A percentile compares a stretch with the other conserved stretches of the same genome.
These are phyloP conservation scores for Alectoris magna DNA, from an alignment of 2,797 vertebrate genomes.

Conservation along the genomic window DNA sequence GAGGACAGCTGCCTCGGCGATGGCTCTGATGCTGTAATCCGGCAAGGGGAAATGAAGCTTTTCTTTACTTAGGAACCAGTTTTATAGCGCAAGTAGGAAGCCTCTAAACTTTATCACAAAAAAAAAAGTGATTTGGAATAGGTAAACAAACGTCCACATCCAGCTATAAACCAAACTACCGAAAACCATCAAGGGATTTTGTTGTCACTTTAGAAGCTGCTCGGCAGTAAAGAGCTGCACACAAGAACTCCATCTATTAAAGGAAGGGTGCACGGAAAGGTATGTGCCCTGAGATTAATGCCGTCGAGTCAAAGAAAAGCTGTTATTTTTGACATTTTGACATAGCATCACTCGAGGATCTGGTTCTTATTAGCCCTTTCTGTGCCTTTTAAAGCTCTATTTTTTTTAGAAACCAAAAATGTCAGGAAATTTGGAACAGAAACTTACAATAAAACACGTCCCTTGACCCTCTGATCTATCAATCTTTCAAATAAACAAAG, in stretches of 20 bases:
- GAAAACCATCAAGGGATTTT: conserved; percentile 54
- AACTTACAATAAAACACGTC: conserved; percentile 78
- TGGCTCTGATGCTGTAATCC: not conserved
- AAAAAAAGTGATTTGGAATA: conserved; percentile 28
- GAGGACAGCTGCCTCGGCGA: not conserved
- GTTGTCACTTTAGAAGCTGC: conserved; percentile 44
- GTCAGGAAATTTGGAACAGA: conserved; percentile 80
- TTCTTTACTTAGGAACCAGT: conserved; percentile 7
- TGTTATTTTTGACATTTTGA: conserved; percentile 79
- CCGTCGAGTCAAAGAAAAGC: conserved; percentile 66
- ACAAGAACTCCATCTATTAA: conserved; percentile 20
- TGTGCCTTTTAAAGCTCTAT: conserved; percentile 71
- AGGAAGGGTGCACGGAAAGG: conserved; percentile 22
- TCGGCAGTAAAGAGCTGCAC: conserved; percentile 26
- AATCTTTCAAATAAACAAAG: conserved; percentile 81
- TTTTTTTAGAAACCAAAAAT: conserved; percentile 58
- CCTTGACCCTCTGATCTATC: conserved; percentile 78
- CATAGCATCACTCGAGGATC: conserved; percentile 72
- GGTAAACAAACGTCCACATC: conserved; percentile 34
- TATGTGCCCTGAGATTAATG: conserved; percentile 64
- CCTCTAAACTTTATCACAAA: conserved; percentile 21
- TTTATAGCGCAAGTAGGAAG: conserved; percentile 44
- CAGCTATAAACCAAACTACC: conserved; percentile 47
- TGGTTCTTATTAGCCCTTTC: conserved; percentile 78
- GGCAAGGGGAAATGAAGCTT: conserved; percentile 21